These are phyloP conservation scores for Anastrepha obliqua DNA, from an alignment of 1,140 invertebrate species.

Conservation along the genomic window DNA sequence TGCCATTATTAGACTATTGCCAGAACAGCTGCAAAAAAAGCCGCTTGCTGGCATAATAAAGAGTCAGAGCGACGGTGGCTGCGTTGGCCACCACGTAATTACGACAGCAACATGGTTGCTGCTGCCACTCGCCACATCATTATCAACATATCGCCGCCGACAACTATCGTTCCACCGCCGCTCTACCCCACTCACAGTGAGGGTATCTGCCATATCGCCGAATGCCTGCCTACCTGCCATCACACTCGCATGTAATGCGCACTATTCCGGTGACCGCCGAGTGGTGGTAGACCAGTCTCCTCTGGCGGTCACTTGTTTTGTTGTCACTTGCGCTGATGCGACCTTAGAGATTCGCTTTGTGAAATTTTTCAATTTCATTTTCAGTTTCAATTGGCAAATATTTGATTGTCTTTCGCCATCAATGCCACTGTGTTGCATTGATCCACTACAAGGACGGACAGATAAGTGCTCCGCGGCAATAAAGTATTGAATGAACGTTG, in stretches of 20 bases:
- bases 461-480: conserved; percentile 14
- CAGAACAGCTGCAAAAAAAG: too few relatives aligned
- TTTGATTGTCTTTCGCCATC: conserved; percentile 41
- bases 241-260: background rate
- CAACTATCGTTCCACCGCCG: background rate
- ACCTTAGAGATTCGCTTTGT: conserved; percentile 54
- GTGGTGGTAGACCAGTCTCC: background rate
- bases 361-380: conserved; percentile 53
- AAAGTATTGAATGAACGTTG: conserved; percentile 32
- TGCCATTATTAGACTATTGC: background rate
- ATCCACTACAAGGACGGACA: background rate
- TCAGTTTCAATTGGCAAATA: conserved; percentile 44
- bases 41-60: background rate
- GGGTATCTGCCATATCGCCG: background rate
- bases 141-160: conserved; percentile 40
- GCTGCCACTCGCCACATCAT: conserved; percentile 41
- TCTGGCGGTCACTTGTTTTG: background rate
- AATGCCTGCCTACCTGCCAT: background rate
- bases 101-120: conserved; percentile 49
- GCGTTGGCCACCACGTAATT: conserved; percentile 16
- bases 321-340: conserved; percentile 50
- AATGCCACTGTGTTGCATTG: background rate
- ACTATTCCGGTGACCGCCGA: background rate
- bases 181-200: background rate
- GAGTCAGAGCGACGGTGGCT: background rate